Evolutionary conservation across 2,113 vertebrate species (phyloP), one percentile per base, ranked within the genome.

Genomic region (Oreocharis arfaki): DNA sequence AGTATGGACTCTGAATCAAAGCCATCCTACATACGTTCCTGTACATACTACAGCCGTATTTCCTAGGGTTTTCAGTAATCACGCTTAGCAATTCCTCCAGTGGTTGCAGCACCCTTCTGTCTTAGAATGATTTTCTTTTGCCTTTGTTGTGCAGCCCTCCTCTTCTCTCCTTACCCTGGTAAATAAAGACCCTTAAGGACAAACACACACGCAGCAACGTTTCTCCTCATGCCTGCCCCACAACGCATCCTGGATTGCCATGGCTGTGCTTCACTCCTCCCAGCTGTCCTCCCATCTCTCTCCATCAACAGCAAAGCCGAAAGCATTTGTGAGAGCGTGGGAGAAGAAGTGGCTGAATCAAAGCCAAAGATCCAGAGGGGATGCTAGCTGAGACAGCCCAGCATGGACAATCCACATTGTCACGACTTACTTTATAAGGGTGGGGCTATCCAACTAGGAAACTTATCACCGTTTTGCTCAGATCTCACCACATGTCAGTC

Each of bases 1-100:
- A 89, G 68, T 26, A n/a, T 9, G 10, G 69, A 83, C 27, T 55
- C 73, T 68, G 30, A 86, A 83, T 70, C 75, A 74, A 90, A 93
- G 46, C 71, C 63, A 26, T 42, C 22, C 16, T 27, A 33, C 33
- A 27, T 71, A 50, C 0, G 7, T 41, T 69, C 75, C 44, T 14
- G 12, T 56, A 65, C 15, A 30, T 73, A 63, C 76, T 83, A 84
- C 6, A 52, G 68, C 39, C 9, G 4, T 57, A 93, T 49, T 82
- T 93, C 94, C 76, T 49, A 57, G 50, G 67, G 68, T 70, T 80
- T 89, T 80, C 74, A 92, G 79, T 87, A 95, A 95, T 73, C 70
- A 81, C 60, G 46, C 64, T 84, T 87, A 74, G 71, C 49, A 61
- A 49, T 94, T 76, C 56, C 52, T 57, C 85, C 70, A 77, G 76